Evolutionary conservation across 2,888 invertebrate genomes (phyloP), one percentile per base, ranked within the genome.

Genomic region (Neoaliturus tenellus): DNA sequence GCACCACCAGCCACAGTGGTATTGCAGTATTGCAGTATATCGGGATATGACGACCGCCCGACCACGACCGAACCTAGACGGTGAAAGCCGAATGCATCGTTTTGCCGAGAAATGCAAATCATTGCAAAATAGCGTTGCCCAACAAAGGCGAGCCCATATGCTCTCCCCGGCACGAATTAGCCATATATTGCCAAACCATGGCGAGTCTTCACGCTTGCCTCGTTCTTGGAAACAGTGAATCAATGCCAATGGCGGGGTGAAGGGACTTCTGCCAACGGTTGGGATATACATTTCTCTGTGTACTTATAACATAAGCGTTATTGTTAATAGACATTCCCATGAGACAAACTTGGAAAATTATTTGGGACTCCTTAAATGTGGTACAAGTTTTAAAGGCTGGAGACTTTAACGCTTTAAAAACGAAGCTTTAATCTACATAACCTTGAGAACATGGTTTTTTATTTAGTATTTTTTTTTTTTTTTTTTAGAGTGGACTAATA

Each of bases 31-130:
- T 28, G 31, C 31, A 28, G 62, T 8, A 31, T 25, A 31, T 31
- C 62, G 62, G 51, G 20, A 62, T 62, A 62, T 62, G 62, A 62
- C 62, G 62, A 62, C n/a, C 73, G 78, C 78, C 78, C 48, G 78
- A 55, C 20, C 55, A 78, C 33, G 78, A 78, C 75, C 48, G 41
- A 5, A 3, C 28, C 14, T 4, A 4, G 20, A 41, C 44, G 78
- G 78, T 78, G 78, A 78, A 78, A 78, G 78, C 78, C 44, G 75
- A 78, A 78, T 78, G 78, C 78, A 78, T 78, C 78, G 78, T 78
- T 55, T 48, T 78, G 55, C 78, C 51, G 55, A 51, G 78, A 78
- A 78, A 78, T 78, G 78, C 78, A 78, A 51, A 78, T 78, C 78
- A 78, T 78, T 78, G 78, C 78, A 78, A 78, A 78, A 78, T 35